These are phyloP conservation scores for Phymanthus crucifer DNA, from an alignment of 92 coral and sea anemone genomes.

Conservation along the genomic window DNA sequence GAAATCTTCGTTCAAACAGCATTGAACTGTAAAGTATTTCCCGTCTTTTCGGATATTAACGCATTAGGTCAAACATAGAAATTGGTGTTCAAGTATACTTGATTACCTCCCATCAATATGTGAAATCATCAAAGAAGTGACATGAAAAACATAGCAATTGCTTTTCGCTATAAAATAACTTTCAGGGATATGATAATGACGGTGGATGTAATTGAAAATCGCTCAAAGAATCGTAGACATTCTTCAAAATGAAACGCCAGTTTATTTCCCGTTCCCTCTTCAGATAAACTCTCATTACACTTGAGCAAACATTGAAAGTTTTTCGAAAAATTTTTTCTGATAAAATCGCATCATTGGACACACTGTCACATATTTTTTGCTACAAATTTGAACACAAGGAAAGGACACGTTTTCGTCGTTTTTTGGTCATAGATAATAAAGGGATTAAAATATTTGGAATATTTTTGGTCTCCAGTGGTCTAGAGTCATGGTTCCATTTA, in stretches of 20 bases:
- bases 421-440: background rate
- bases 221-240: background rate
- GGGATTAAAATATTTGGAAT: slow-evolving; percentile 29
- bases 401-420: background rate
- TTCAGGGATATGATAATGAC: slow-evolving; percentile 6
- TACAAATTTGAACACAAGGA: background rate
- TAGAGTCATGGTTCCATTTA: background rate
- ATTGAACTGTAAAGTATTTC: slow-evolving; percentile 51
- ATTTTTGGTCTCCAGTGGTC: slow-evolving; percentile 4
- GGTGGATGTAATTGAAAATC: background rate
- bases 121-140: background rate
- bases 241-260: background rate
- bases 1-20: slow-evolving; percentile 37
- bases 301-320: background rate
- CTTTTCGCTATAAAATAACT: slow-evolving; percentile 11
- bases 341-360: background rate
- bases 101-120: slow-evolving; percentile 26
- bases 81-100: slow-evolving; percentile 38
- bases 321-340: background rate
- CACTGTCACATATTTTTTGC: background rate
- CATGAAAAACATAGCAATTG: slow-evolving; percentile 8
- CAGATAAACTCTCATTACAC: background rate
- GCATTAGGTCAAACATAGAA: slow-evolving; percentile 48
- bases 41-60: slow-evolving; percentile 50
- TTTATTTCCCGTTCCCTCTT: background rate